These are phyloP conservation scores for Oryzias woworae DNA, from an alignment of 2,113 vertebrate species.

Conservation along the genomic window DNA sequence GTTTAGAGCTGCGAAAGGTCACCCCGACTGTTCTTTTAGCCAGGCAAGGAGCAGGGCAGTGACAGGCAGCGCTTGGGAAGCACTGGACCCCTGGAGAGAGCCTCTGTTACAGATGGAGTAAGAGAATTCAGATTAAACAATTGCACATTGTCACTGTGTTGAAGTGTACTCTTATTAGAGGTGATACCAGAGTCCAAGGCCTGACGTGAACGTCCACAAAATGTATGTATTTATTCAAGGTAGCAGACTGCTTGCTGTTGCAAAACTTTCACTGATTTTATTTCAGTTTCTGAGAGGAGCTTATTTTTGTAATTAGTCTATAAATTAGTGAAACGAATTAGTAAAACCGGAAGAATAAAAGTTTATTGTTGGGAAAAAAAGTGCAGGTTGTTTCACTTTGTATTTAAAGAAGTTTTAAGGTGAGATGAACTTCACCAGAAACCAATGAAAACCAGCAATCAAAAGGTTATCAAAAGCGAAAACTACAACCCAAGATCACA, in stretches of 20 bases:
- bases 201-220: too few species aligned
- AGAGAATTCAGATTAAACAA: constrained; percentile 67
- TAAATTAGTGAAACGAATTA: too few species aligned
- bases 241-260: too few species aligned
- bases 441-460: background rate
- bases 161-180: constrained; percentile 37
- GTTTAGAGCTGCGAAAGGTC: constrained; percentile 58
- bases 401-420: too few species aligned
- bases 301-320: too few species aligned
- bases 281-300: too few species aligned
- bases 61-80: constrained; percentile 58
- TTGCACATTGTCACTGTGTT: constrained; percentile 39
- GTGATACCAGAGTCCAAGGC: background rate
- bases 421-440: too few species aligned
- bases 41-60: constrained; percentile 59
- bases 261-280: too few species aligned
- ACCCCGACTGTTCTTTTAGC: constrained; percentile 67
- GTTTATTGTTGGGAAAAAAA: too few species aligned
- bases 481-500: constrained; percentile 9
- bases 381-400: too few species aligned
- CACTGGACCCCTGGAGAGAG: constrained; percentile 60
- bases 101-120: constrained; percentile 58
- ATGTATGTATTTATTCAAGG: too few species aligned
- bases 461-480: constrained; percentile 5
- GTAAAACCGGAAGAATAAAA: too few species aligned